A percentile compares a stretch with the other conserved stretches of the same genome.
These are phyloP conservation scores for Lithophane leautieri DNA, from an alignment of 2,888 invertebrate species.

Conservation along the genomic window DNA sequence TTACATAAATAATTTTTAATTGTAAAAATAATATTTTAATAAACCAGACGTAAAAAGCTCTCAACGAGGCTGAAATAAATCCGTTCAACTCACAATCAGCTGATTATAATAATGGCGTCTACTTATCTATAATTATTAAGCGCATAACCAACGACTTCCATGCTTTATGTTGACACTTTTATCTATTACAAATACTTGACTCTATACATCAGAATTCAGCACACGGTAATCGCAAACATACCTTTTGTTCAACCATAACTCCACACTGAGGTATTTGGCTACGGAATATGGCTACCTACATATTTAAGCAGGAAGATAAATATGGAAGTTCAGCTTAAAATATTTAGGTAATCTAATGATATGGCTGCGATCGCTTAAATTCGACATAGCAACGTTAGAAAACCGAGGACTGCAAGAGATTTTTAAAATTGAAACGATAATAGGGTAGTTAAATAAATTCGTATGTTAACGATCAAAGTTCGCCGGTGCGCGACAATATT, in stretches of 20 bases:
- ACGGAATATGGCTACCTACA: conserved; percentile 59
- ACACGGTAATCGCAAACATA: conserved; percentile 45
- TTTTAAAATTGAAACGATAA: conserved; percentile 36
- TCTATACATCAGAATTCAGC: conserved; percentile 44
- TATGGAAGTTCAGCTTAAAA: conserved; percentile 73
- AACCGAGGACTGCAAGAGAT: conserved; percentile 49
- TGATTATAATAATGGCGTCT: conserved; percentile 57
- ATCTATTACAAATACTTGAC: conserved; percentile 43
- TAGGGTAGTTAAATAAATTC: conserved; percentile 56
- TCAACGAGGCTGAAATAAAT: conserved; percentile 14
- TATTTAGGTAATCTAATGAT: conserved; percentile 79
- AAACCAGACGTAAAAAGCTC: conserved; percentile 1
- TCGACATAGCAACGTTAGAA: conserved; percentile 71
- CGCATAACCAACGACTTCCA: conserved; percentile 59
- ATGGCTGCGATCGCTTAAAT: conserved; percentile 80
- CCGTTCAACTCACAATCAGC: conserved; percentile 18
- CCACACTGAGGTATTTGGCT: conserved; percentile 62
- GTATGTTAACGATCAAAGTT: conserved; percentile 72
- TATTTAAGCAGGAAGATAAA: conserved; percentile 67
- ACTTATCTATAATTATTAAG: conserved; percentile 63
- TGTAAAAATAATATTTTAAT: conserved; percentile 20
- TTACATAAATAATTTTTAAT: conserved; percentile 11
- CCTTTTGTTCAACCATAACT: conserved; percentile 35
- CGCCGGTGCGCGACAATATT: conserved; percentile 60
- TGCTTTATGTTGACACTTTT: conserved; percentile 40